Base-by-base conservation (phyloP, 2,797 vertebrate species). In the Oophaga sylvatica region DNA sequence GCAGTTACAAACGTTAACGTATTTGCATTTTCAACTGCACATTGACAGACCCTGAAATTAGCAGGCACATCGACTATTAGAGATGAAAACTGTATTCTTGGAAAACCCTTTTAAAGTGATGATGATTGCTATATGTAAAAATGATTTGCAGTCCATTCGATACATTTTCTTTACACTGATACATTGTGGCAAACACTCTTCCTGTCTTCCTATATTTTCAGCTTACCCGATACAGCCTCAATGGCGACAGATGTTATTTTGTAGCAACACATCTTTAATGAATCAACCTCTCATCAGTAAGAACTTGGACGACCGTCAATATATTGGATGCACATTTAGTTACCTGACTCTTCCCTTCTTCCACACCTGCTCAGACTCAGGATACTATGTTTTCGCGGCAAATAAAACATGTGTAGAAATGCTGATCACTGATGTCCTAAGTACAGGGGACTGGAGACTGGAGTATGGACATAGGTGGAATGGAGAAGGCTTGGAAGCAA, bases 401-500 rank as follows among this genome's bases (percentile, higher is more conserved):
- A 73, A 73, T 45, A 0, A 11, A 11, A 45, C 19, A 3, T 41
- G 8, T 73, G 3, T 73, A 16, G 35, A 20, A 11, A 22, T 73
- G 17, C 1, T 20, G 35, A 41, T 41, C 17, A 45, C 17, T 0
- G 1, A 19, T 0, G 16, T 45, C 70, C 31, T 9, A 26, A 35
- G 0, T 2, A 20, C 35, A 20, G 2, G 19, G 17, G 2, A 2
- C 70, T 41, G 3, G 6, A 20, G 0, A 2, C 9, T 73, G 35
- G 35, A 41, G 17, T 12, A 45, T 22, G 70, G 70, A 35, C 7
- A 4, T 11, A 0, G 4, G 1, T 2, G 0, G 6, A 73, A 45
- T 20, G 17, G 16, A 41, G 0, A 20, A 0, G 0, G 0, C 2
- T 7, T 73, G 8, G 2, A 0, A 41, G 68, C 29, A 35, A 19